These are phyloP conservation scores for Alcedo atthis DNA, from an alignment of 2,797 vertebrate genomes.

Conservation along the genomic window DNA sequence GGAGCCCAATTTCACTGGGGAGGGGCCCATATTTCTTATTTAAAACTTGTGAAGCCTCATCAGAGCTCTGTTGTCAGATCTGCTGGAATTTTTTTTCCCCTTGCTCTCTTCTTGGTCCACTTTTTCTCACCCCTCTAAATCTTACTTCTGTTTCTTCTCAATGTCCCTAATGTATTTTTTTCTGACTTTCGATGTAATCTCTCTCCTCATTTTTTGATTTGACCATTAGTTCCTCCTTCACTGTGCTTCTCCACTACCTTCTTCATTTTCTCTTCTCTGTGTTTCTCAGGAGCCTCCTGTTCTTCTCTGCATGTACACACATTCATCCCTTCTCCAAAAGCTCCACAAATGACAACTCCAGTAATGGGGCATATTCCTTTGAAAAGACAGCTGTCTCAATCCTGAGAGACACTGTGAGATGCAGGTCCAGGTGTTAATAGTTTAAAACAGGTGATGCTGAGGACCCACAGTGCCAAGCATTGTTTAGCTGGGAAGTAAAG, in stretches of 20 bases:
- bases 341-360: neutral
- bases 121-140: neutral
- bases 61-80: constrained; percentile 28
- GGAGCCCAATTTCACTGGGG: neutral
- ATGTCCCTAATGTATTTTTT: neutral
- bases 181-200: constrained; percentile 4
- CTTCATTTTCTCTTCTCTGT: neutral
- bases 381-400: fast-evolving
- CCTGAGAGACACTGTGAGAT: neutral
- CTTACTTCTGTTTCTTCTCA: constrained; percentile 25
- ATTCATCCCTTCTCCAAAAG: neutral
- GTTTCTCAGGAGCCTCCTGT: neutral
- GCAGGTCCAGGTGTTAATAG: neutral
- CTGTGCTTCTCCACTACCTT: neutral
- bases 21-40: neutral
- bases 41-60: constrained; percentile 19
- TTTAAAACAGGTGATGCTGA: neutral
- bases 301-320: neutral
- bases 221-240: neutral
- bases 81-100: neutral
- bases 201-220: neutral
- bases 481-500: neutral
- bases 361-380: neutral
- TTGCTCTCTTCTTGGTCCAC: neutral
- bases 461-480: fast-evolving